phyloP scores from a whole-genome alignment of 2,113 vertebrate species.

The Tachuris rubrigastra region DNA sequence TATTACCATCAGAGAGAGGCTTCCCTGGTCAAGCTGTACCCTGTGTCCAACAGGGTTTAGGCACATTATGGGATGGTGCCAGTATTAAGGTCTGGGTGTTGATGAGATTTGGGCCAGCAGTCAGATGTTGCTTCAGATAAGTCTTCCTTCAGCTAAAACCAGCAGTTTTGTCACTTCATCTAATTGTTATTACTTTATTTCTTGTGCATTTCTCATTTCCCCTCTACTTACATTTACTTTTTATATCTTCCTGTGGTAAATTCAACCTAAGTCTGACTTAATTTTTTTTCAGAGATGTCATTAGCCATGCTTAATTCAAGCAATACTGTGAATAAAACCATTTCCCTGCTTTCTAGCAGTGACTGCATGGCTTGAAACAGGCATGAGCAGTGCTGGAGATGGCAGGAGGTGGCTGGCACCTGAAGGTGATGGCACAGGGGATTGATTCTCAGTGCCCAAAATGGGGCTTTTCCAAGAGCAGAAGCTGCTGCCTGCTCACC shows the following conservation, averaged over 20 bases:
- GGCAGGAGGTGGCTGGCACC: neutral
- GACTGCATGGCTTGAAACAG: neutral
- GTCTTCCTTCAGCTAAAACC: neutral
- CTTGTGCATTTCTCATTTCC: neutral
- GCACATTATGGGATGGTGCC: neutral
- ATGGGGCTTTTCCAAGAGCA: neutral
- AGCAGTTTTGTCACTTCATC: neutral
- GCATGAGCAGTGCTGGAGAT: rapidly evolving
- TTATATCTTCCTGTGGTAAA: neutral
- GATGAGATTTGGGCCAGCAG: neutral
- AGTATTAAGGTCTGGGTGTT: neutral
- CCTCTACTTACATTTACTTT: neutral
- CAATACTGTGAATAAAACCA: neutral
- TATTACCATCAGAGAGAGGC: neutral
- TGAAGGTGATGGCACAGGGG: neutral
- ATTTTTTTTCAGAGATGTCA: neutral
- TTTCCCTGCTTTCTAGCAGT: neutral
- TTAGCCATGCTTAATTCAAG: neutral
- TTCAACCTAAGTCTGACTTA: neutral
- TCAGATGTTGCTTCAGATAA: neutral
- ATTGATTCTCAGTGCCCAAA: neutral
- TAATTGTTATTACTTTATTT: neutral
- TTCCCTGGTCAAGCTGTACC: neutral
- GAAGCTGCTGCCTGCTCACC: neutral
- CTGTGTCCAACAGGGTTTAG: neutral